phyloP scores from a whole-genome alignment of 1,140 invertebrate genomes.

The Hylaeus volcanicus region DNA sequence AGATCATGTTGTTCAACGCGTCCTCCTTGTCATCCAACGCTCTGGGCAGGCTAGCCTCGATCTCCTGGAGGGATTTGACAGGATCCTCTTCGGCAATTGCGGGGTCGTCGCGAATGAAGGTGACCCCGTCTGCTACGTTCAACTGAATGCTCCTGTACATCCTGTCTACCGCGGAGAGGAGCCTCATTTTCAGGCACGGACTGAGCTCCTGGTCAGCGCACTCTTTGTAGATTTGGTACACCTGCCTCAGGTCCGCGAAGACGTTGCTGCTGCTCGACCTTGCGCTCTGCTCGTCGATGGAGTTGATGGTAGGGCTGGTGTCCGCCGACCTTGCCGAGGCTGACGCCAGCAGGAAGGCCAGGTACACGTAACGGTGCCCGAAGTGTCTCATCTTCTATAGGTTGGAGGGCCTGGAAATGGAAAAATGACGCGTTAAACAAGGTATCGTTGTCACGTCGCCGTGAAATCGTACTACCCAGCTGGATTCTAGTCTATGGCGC shows the following conservation, averaged over 20 bases:
- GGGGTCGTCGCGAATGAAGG: constrained; percentile 84
- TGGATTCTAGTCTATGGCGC: background rate
- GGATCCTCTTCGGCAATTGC: constrained; percentile 73
- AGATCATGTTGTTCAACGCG: constrained; percentile 86
- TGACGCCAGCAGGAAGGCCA: constrained; percentile 73
- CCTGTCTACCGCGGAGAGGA: constrained; percentile 87
- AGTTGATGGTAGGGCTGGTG: constrained; percentile 75
- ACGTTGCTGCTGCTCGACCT: constrained; percentile 72
- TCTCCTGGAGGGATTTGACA: constrained; percentile 81
- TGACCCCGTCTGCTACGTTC: constrained; percentile 86
- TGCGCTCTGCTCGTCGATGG: constrained; percentile 77
- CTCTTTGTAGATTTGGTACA: constrained; percentile 87
- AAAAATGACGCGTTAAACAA: background rate
- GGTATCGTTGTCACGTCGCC: no score
- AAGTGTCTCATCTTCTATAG: constrained; percentile 68
- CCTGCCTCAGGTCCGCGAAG: constrained; percentile 81
- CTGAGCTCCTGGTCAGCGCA: constrained; percentile 86
- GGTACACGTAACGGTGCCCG: constrained; percentile 65
- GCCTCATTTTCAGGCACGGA: constrained; percentile 88
- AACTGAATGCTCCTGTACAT: constrained; percentile 84
- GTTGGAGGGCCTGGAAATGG: constrained; percentile 53
- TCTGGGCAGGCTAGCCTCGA: constrained; percentile 86
- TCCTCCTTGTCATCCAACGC: constrained; percentile 86
- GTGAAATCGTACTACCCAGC: no score
- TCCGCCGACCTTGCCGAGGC: constrained; percentile 79